phyloP scores from a whole-genome alignment of 2,888 invertebrate species.

The Pyralis farinalis region DNA sequence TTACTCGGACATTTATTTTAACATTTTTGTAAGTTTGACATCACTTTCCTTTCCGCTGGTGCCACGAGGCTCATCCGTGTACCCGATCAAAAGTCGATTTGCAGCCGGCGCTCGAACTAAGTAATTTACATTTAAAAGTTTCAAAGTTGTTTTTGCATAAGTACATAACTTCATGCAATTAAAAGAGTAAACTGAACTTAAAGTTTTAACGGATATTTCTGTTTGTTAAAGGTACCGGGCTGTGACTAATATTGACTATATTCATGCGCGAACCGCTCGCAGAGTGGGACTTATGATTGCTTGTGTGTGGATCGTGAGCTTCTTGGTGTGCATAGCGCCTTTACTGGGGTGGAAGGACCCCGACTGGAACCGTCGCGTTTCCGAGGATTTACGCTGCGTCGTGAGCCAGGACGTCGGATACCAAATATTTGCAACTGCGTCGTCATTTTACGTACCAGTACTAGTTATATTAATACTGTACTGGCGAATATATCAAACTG shows the following conservation, averaged over 20 bases:
- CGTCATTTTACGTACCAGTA: constrained; percentile 95
- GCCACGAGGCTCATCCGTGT: too few species aligned
- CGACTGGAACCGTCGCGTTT: constrained; percentile 77
- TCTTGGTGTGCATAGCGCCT: constrained; percentile 93
- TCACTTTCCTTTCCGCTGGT: too few species aligned
- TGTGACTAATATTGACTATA: constrained; percentile 94
- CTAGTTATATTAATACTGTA: constrained; percentile 93
- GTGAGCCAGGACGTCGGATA: constrained; percentile 92
- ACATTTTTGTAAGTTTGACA: too few species aligned
- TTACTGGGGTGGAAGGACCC: constrained; percentile 91
- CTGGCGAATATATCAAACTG: constrained; percentile 95
- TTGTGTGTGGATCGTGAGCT: constrained; percentile 91
- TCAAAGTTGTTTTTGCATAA: too few species aligned
- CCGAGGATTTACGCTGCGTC: constrained; percentile 85
- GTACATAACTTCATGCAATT: too few species aligned
- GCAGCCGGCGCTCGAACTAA: too few species aligned
- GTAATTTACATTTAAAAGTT: too few species aligned
- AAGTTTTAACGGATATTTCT: not conserved
- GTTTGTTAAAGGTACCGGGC: constrained; percentile 88
- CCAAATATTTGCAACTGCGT: constrained; percentile 94
- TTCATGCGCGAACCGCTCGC: constrained; percentile 89
- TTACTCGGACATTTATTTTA: too few species aligned
- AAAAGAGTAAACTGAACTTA: too few species aligned
- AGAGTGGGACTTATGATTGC: constrained; percentile 91
- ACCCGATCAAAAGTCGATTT: too few species aligned